These are phyloP conservation scores for Thecocarcelia acutangulata DNA, from an alignment of 2,888 invertebrate genomes.

Conservation along the genomic window DNA sequence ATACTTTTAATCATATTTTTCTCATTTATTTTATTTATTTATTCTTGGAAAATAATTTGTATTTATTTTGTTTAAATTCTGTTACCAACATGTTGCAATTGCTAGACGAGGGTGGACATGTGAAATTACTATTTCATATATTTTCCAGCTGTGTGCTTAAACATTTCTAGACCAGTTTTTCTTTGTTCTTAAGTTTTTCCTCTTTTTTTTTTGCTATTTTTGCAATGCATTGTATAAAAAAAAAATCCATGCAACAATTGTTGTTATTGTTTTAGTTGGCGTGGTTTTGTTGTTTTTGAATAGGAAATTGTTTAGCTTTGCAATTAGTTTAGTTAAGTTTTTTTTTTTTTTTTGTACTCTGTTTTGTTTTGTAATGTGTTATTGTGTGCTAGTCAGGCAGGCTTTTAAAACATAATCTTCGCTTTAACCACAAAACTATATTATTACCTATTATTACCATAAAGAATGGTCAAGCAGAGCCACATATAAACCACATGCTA, in stretches of 20 bases:
- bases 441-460: constrained; percentile 65
- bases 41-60: constrained; percentile 28
- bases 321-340: constrained; percentile 59
- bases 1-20: neutral
- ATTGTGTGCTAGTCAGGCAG: constrained; percentile 45
- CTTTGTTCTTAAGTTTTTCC: constrained; percentile 38
- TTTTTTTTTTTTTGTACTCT: neutral
- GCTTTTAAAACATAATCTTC: constrained; percentile 62
- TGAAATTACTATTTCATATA: constrained; percentile 62
- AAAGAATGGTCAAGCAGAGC: constrained; percentile 64
- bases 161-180: constrained; percentile 59
- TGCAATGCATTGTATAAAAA: neutral
- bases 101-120: constrained; percentile 70
- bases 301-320: constrained; percentile 62
- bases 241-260: constrained; percentile 49
- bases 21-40: constrained; percentile 11
- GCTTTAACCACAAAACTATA: constrained; percentile 65
- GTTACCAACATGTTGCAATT: constrained; percentile 49
- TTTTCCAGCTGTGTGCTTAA: constrained; percentile 41
- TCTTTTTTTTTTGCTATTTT: neutral
- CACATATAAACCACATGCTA: constrained; percentile 45
- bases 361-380: constrained; percentile 12
- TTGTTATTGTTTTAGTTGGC: constrained; percentile 31
- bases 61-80: neutral
- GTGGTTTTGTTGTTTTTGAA: constrained; percentile 45